These are phyloP conservation scores for Scolanthus callimorphus DNA, from an alignment of 92 coral and sea anemone species.

Conservation along the genomic window DNA sequence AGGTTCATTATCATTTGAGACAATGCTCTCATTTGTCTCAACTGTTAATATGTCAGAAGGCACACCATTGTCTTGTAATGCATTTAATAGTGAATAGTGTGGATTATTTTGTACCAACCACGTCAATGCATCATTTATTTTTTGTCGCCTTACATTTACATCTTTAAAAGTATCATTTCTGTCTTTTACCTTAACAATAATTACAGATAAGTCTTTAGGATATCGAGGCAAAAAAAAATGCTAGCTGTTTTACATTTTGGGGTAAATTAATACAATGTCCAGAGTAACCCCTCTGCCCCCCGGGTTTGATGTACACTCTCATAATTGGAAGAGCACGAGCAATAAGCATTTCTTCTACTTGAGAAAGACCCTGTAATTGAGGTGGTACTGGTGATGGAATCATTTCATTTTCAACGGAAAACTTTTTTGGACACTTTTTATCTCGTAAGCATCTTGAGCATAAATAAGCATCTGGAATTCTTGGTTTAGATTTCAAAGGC, in stretches of 20 bases:
- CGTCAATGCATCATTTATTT: conserved; percentile 29
- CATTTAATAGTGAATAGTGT: conserved; percentile 34
- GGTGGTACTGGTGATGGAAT: conserved; percentile 47
- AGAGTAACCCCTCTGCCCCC: conserved; percentile 53
- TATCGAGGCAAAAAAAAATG: conserved; percentile 41
- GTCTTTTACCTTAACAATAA: conserved; percentile 37
- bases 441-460: conserved; percentile 47
- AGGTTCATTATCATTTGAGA: conserved; percentile 18
- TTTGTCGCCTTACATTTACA: conserved; percentile 56
- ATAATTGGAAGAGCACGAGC: conserved; percentile 45
- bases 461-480: conserved; percentile 36
- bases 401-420: conserved; percentile 46
- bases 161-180: conserved; percentile 48
- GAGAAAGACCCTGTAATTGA: conserved; percentile 38
- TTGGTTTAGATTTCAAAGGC: conserved; percentile 47
- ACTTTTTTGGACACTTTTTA: conserved; percentile 38
- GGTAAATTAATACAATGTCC: conserved; percentile 59
- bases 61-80: conserved; percentile 34
- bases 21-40: conserved; percentile 26
- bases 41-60: conserved; percentile 32
- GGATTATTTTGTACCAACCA: conserved; percentile 50
- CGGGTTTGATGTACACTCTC: conserved; percentile 58
- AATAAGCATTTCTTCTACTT: conserved; percentile 41
- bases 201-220: conserved; percentile 45
- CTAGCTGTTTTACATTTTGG: too few relatives aligned